Base-by-base conservation (phyloP, 2,888 invertebrate species). In the Hemaris fuciformis region DNA sequence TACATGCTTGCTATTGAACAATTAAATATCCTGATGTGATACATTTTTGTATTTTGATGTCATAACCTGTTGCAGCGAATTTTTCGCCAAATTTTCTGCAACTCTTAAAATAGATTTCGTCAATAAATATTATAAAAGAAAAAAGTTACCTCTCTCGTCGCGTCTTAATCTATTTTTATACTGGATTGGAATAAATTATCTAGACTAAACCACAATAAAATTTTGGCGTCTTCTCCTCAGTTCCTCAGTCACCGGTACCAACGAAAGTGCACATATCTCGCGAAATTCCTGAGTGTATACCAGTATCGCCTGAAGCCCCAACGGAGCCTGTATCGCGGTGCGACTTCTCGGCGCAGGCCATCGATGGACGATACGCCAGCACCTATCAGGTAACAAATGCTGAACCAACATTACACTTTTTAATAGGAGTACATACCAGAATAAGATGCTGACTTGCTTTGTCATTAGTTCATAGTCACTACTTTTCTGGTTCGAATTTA, bases 321-420 rank as follows among this genome's bases (percentile, higher is more conserved):
- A 20, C 58, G 2, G 34, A 22, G 34, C 59, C 59, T 18, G 1
- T 20, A 1, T 15, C 7, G 0, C 66, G 69, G 15, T 62, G 75
- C 2, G 79, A 87, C 15, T 72, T 74, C 1, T 69, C 68, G 0
- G 72, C 77, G 0, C 88, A 89, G 41, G 89, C 80, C 0, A 75
- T 81, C 0, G 90, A 90, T 41, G 90, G 84, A 0, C 69, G 83
- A 70, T 90, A 88, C 23, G 75, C 85, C 1, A 87, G 84, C 64
- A 79, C 73, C 7, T 91, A 91, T 59, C 80, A 83, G 83, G 91
- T 85, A n/a, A n/a, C 68, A 25, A 13, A 4, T 10, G 15, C 38
- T 38, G 10, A n/a, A n/a, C n/a, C n/a, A n/a, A n/a, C n/a, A n/a
- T n/a, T n/a, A n/a, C n/a, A n/a, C n/a, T n/a, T n/a, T n/a, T n/a